Evolutionary conservation across 1,140 invertebrate genomes (phyloP), one percentile per base, ranked within the genome.

Genomic region (Orchesella cincta): DNA sequence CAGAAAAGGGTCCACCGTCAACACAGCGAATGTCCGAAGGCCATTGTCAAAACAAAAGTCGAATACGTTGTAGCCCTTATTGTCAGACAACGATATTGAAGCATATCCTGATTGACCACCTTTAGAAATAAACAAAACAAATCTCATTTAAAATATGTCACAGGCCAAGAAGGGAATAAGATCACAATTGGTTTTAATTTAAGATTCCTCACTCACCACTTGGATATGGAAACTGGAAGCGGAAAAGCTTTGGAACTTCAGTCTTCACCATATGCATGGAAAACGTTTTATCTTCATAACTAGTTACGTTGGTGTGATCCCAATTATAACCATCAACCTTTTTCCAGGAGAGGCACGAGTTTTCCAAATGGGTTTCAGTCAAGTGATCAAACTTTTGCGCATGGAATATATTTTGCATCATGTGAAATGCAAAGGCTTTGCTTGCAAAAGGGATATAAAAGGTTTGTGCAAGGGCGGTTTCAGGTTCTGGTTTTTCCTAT

Each of bases 1-100:
- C 62, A 67, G 62, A 16, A 33, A 67, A 12, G 8, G 26, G 26
- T 33, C 33, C 3, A 29, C 33, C 2, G 62, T 31, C 1, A 29
- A 26, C 12, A 67, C 62, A 33, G 62, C 62, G 33, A 67, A 67
- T 14, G 62, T 31, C 2, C 62, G 62, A 29, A 67, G 31, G 5
- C 62, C 62, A 29, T 67, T 67, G 31, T 67, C 62, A n/a, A 67
- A 67, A 23, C 62, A 67, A 33, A 67, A 67, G 62, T 67, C 62
- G 33, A 67, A 67, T 8, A 67, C 8, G n/a, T 67, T 67, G 62
- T 67, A 67, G 26, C 28, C 33, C 31, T 67, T 29, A 29, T 67
- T 67, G 31, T 67, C 62, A 18, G 62, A 67, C 8, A 67, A 29
- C 8, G 62, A 26, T 33, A 67, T 33, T 5, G 62, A 67, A 33